Evolutionary conservation across 2,888 invertebrate genomes (phyloP).

Genomic region (Tipula vernalis): DNA sequence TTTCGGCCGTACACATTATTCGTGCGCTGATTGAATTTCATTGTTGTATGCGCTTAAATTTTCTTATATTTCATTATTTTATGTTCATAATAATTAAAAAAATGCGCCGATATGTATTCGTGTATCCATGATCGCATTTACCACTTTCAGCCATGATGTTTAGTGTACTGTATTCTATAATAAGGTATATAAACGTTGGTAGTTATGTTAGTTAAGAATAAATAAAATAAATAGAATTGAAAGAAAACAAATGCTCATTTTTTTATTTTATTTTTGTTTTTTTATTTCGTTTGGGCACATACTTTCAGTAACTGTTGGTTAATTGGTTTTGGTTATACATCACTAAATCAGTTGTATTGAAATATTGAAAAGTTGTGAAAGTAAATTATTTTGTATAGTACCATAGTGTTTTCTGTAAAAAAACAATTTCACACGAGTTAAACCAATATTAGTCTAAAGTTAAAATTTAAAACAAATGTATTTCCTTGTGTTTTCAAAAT

Average conservation of each 20-base stretch:
- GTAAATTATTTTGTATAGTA: background rate
- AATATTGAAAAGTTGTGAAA: background rate
- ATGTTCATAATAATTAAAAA: too few relatives aligned
- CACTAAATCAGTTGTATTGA: background rate
- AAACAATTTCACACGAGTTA: background rate
- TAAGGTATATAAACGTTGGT: too few relatives aligned
- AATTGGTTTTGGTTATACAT: background rate
- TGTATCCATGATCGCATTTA: too few relatives aligned
- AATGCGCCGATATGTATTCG: too few relatives aligned
- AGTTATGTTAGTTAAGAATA: background rate
- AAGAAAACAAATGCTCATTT: background rate
- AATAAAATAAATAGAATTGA: background rate
- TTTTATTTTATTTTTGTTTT: background rate
- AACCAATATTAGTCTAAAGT: background rate
- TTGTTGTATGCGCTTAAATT: too few relatives aligned
- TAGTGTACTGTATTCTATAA: too few relatives aligned
- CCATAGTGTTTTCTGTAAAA: background rate
- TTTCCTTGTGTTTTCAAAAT: background rate
- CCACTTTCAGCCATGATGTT: too few relatives aligned
- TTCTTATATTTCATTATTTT: too few relatives aligned
- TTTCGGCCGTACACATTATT: too few relatives aligned
- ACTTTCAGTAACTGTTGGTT: background rate
- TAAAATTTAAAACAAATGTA: background rate
- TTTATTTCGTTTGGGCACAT: background rate
- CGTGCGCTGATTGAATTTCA: too few relatives aligned